Percentiles rank a stretch among this genome's conserved stretches.
These are phyloP conservation scores for Fistularia tabacaria DNA, from an alignment of 2,797 vertebrate species.

Conservation along the genomic window DNA sequence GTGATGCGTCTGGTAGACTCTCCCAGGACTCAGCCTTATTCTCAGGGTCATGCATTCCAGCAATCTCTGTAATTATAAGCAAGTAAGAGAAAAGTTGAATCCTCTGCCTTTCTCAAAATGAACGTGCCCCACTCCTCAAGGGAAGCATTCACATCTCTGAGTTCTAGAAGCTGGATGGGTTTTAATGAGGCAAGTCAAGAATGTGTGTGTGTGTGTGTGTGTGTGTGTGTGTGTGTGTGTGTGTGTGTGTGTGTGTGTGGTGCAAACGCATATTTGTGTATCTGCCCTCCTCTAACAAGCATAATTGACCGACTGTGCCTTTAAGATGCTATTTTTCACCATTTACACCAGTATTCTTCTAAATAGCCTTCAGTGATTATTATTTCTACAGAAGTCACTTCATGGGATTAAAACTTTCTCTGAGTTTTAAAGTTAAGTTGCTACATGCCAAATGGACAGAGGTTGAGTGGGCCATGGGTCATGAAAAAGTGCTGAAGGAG, in stretches of 20 bases:
- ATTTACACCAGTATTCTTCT: conserved; percentile 62
- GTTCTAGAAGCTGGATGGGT: conserved; percentile 75
- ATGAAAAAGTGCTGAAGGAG: conserved; percentile 48
- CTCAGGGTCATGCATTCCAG: conserved; percentile 78
- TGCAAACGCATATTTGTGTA: conserved; percentile 58
- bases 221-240: conserved; percentile 28
- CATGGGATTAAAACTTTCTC: conserved; percentile 67
- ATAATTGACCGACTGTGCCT: conserved; percentile 74
- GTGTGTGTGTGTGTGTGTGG: conserved; percentile 31
- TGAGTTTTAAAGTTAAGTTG: conserved; percentile 30
- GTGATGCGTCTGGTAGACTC: conserved; percentile 70
- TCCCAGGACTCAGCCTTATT: conserved; percentile 75
- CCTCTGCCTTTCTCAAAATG: conserved; percentile 75
- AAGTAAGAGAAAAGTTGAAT: conserved; percentile 67
- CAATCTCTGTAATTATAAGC: conserved; percentile 79
- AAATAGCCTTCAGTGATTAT: conserved; percentile 78
- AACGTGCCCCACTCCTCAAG: conserved; percentile 71
- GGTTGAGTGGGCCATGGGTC: conserved; percentile 51
- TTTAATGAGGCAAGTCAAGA: conserved; percentile 80
- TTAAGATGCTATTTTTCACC: conserved; percentile 62
- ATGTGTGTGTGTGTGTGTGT: conserved; percentile 35
- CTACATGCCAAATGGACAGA: conserved; percentile 50
- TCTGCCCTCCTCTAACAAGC: conserved; percentile 73
- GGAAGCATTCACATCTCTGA: conserved; percentile 76
- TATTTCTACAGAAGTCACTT: conserved; percentile 62